Base-by-base conservation (phyloP, 2,113 vertebrate species). In the Perccottus glenii region DNA sequence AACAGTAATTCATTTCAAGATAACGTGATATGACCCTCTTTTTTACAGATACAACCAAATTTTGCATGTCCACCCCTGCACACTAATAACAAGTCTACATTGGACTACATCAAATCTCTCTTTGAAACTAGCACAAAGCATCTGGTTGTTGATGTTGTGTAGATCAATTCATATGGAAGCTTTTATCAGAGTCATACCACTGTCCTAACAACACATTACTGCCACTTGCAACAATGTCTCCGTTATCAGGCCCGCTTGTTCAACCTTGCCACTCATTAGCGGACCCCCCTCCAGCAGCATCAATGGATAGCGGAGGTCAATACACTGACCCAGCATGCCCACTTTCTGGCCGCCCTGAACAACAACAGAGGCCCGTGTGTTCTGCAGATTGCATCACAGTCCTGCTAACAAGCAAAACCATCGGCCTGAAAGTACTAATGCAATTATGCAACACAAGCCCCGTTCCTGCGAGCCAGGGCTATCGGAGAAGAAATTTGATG, bases 261-360 rank as follows among this genome's bases (percentile, higher is more conserved):
- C 88, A 88, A 82, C 80, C 85, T 80, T 75, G 73, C 73, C 82
- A 79, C 69, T 89, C 89, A 89, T 91, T 90, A 89, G 85, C 57
- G 15, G 84, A 80, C 80, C 84, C 81, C 87, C 78, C 64, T 68
- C 86, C 58, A 67, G 73, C 77, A 50, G 72, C 49, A 69, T 81
- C 78, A 86, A 80, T 83, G 70, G 66, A 75, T 36, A 55, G 33
- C 36, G 27, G 70, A 62, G 80, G 85, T 75, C 85, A 84, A 87
- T 75, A 79, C 38, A 2, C 64, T 82, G 76, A 84, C 85, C 80
- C 82, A 77, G 73, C 84, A 1, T 83, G 85, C 68, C 80, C 77
- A 73, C 82, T 86, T 74, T 47, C 71, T 76, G 78, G 66, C 58
- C 80, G 82, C 64, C 78, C 53, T 48, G 79, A 57, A 68, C 52